These are phyloP conservation scores for Alaudala cheleensis DNA, from an alignment of 2,113 vertebrate species.

Conservation along the genomic window DNA sequence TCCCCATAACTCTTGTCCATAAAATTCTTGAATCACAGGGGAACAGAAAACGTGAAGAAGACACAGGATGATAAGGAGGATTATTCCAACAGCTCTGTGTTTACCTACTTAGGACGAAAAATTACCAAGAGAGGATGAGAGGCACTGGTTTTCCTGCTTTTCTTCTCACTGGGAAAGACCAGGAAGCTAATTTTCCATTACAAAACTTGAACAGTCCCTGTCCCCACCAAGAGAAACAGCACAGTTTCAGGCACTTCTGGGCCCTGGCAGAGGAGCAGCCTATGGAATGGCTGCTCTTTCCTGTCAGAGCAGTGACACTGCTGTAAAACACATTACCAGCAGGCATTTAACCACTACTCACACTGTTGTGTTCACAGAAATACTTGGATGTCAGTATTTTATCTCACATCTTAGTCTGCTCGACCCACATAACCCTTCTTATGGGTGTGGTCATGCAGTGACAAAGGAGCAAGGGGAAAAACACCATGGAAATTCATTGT, in stretches of 20 bases:
- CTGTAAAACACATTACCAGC: neutral
- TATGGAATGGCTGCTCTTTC: accelerated
- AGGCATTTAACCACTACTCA: neutral
- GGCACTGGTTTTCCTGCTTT: neutral
- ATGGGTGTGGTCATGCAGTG: accelerated
- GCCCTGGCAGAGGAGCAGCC: neutral
- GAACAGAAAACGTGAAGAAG: neutral
- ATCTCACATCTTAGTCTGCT: neutral
- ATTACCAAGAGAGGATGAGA: neutral
- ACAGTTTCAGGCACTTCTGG: neutral
- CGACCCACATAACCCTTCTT: neutral
- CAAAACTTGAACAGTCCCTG: neutral
- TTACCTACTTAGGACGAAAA: neutral
- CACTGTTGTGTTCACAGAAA: neutral
- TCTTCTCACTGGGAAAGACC: neutral
- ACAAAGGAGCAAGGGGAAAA: neutral
- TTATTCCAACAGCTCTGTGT: neutral
- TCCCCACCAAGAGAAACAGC: neutral
- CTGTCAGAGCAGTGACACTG: neutral
- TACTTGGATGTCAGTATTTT: neutral
- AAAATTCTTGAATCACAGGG: neutral
- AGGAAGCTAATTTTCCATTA: neutral
- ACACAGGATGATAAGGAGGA: neutral
- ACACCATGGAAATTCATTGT: accelerated
- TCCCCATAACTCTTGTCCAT: neutral